Conservation (phyloP, 1,140 invertebrate genomes). For the Anoplolepis gracilipes region DNA sequence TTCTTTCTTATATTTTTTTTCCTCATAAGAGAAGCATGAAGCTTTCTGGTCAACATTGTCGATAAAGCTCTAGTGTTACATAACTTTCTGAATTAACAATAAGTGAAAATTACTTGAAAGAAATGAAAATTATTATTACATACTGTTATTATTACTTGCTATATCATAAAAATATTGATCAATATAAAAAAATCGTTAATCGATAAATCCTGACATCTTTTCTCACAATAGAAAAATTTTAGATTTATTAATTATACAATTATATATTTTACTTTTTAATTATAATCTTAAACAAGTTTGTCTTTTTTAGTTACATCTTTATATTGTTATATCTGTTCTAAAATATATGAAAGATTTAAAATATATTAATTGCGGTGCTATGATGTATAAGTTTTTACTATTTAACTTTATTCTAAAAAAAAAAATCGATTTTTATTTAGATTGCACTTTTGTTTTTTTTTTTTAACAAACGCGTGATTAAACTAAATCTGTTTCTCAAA, state of each 20-base stretch:
- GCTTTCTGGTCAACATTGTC: not conserved
- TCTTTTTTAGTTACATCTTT: not conserved
- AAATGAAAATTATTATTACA: not conserved
- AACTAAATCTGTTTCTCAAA: no score
- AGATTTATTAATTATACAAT: constrained; percentile 16
- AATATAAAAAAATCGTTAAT: not conserved
- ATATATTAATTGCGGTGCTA: no score
- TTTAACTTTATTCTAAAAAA: not conserved
- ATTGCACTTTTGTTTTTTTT: no score
- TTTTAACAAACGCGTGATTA: no score
- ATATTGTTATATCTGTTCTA: no score
- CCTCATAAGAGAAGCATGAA: not conserved
- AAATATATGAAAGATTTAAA: no score
- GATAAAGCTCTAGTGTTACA: not conserved
- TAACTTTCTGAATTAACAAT: not conserved
- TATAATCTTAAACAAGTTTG: not conserved
- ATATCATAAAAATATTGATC: not conserved
- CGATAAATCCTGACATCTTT: not conserved
- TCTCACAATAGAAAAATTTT: not conserved
- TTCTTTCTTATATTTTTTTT: not conserved
- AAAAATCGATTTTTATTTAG: not conserved
- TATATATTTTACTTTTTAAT: constrained; percentile 20
- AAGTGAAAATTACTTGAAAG: not conserved
- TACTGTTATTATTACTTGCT: not conserved
- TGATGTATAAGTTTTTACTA: no score